These are phyloP conservation scores for Atherinosoma microstoma DNA, from an alignment of 2,797 vertebrate species.

Conservation along the genomic window DNA sequence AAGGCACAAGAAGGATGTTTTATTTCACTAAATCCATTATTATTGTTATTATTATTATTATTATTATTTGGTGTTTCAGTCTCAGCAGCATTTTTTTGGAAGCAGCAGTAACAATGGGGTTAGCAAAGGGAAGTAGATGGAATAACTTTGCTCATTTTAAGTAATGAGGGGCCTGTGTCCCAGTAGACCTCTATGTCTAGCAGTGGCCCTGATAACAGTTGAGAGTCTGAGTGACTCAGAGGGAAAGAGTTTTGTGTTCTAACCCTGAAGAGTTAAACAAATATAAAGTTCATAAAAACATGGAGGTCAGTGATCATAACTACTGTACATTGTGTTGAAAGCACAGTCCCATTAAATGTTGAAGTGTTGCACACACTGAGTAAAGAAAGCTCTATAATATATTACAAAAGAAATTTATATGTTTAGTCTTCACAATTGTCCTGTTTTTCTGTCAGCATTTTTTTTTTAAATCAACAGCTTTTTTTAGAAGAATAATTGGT, in stretches of 20 bases:
- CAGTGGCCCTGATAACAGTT: too few species aligned
- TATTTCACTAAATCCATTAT: too few species aligned
- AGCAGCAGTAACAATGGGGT: too few species aligned
- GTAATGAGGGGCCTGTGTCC: too few species aligned
- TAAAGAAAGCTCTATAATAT: neutral
- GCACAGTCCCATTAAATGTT: constrained; percentile 15
- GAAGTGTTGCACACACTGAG: constrained; percentile 10
- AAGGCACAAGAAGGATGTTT: too few species aligned
- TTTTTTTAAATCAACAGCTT: constrained; percentile 6
- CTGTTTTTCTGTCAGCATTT: constrained; percentile 1
- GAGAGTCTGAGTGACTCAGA: constrained; percentile 50
- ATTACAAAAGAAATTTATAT: neutral
- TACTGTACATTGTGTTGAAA: constrained; percentile 41
- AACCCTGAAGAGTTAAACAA: constrained; percentile 49
- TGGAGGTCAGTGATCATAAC: constrained; percentile 44
- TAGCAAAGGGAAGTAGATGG: too few species aligned
- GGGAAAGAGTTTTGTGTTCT: constrained; percentile 33
- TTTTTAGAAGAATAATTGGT: neutral
- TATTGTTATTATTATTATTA: too few species aligned
- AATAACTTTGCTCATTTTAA: too few species aligned
- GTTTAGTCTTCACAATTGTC: constrained; percentile 1
- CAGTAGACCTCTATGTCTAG: too few species aligned
- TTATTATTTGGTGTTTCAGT: too few species aligned
- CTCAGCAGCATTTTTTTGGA: too few species aligned
- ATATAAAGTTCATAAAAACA: constrained; percentile 52